Evolutionary conservation across 2,797 vertebrate genomes (phyloP).

Genomic region (Rallus crepitans): DNA sequence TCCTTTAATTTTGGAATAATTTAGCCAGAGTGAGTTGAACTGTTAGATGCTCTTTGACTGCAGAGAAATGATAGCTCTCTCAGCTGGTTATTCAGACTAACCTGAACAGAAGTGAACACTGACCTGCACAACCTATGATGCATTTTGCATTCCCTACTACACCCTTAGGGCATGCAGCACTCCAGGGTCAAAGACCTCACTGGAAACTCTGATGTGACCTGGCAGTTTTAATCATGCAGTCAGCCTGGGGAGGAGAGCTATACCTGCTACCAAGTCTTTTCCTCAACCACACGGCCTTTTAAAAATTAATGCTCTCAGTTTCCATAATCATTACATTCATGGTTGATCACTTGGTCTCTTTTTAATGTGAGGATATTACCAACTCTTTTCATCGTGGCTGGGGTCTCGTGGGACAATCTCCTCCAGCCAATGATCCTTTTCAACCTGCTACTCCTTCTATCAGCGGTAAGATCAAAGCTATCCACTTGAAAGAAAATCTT

Average conservation of each 20-base stretch:
- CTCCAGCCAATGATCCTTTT: slow-evolving; percentile 33
- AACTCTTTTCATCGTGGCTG: slow-evolving; percentile 32
- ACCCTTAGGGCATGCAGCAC: not conserved
- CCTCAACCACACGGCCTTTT: not conserved
- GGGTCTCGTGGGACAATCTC: not conserved
- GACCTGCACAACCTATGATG: slow-evolving; percentile 5
- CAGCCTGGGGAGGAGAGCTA: not conserved
- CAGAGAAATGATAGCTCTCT: not conserved
- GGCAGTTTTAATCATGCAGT: slow-evolving; percentile 3
- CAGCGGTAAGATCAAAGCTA: slow-evolving; percentile 55
- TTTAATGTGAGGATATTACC: not conserved
- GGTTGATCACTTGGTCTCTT: slow-evolving; percentile 28
- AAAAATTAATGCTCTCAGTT: slow-evolving; percentile 8
- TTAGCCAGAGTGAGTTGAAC: not conserved
- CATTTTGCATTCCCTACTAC: not conserved
- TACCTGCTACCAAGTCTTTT: not conserved
- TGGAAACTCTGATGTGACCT: slow-evolving; percentile 5
- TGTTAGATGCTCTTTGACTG: not conserved
- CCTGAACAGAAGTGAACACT: slow-evolving; percentile 22
- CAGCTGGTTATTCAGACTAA: slow-evolving; percentile 3
- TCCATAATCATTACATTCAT: not conserved
- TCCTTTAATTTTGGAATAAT: slow-evolving; percentile 3
- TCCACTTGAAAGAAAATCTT: slow-evolving; percentile 55
- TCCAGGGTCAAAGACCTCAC: slow-evolving; percentile 9
- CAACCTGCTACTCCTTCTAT: slow-evolving; percentile 10